Percentiles rank a stretch among this genome's conserved stretches.
Conservation (phyloP, 2,113 vertebrate species). For the Pangasianodon gigas region DNA sequence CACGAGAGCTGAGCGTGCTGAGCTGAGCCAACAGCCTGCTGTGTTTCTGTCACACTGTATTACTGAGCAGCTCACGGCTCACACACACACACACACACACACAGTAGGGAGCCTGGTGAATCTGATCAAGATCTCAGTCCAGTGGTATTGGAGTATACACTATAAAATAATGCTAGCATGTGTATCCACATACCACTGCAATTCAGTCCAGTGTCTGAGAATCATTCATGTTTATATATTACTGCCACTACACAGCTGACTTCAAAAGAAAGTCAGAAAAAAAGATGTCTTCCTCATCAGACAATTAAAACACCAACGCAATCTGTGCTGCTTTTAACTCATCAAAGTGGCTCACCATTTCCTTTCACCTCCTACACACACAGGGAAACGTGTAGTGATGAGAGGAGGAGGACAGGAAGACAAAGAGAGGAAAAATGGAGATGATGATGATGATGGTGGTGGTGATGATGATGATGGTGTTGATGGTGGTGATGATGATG, state of each 20-base stretch:
- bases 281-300: too few relatives aligned
- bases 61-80: not conserved
- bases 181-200: not conserved
- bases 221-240: not conserved
- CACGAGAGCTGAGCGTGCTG: not conserved
- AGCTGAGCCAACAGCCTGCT: constrained; percentile 23
- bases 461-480: not conserved
- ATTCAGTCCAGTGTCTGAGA: not conserved
- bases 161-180: not conserved
- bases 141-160: not conserved
- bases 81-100: not conserved
- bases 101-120: not conserved
- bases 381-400: not conserved
- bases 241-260: not conserved
- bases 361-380: not conserved
- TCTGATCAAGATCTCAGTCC: not conserved
- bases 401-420: not conserved
- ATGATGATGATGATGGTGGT: not conserved
- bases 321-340: not conserved
- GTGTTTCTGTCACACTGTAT: constrained; percentile 14
- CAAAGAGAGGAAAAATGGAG: too few relatives aligned
- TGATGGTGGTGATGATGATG: not conserved
- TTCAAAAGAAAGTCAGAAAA: not conserved
- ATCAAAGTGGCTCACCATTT: not conserved
- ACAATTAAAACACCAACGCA: not conserved